Conservation (phyloP, 2,797 vertebrate species). For the Dermochelys coriacea region DNA sequence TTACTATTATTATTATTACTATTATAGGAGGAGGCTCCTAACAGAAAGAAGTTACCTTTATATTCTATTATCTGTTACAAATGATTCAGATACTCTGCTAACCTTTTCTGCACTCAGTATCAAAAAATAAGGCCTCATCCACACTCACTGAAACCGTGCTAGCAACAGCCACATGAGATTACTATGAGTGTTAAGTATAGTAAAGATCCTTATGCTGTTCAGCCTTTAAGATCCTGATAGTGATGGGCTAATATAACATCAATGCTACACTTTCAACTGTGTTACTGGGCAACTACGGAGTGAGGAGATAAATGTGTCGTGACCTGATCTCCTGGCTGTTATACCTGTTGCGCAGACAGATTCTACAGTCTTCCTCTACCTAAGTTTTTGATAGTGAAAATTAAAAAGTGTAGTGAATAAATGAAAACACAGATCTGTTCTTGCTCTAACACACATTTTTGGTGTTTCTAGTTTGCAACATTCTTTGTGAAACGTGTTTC, state of each 20-base stretch:
- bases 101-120: background rate
- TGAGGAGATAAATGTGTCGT: background rate
- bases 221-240: background rate
- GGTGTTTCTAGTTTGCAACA: background rate
- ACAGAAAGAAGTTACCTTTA: background rate
- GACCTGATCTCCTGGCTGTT: background rate
- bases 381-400: background rate
- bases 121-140: background rate
- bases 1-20: background rate
- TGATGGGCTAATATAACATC: background rate
- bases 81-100: background rate
- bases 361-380: background rate
- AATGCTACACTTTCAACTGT: background rate
- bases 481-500: background rate
- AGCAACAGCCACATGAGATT: background rate
- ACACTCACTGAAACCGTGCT: background rate
- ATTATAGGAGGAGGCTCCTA: background rate
- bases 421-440: background rate
- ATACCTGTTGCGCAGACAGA: background rate
- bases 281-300: fast-evolving
- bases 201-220: background rate
- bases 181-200: fast-evolving
- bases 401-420: background rate
- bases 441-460: background rate
- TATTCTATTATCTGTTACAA: background rate